Conservation (phyloP, 1,140 invertebrate species). For the Spodoptera frugiperda region DNA sequence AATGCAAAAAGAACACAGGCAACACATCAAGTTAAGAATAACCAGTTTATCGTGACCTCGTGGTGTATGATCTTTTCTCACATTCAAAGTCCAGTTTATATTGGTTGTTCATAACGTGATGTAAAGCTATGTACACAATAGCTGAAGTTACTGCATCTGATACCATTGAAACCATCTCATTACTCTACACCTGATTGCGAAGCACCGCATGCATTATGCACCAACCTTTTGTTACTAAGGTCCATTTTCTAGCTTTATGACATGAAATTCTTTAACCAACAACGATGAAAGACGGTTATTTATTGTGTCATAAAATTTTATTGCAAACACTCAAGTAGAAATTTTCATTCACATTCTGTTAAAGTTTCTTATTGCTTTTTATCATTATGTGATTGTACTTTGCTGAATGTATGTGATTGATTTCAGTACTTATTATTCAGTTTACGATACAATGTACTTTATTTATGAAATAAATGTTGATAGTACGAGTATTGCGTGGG, state of each 20-base stretch:
- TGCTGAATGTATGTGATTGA: background rate
- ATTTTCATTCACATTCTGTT: slow-evolving; percentile 24
- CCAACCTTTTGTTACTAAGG: slow-evolving; percentile 64
- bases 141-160: slow-evolving; percentile 54
- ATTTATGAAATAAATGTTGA: too few species aligned
- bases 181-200: slow-evolving; percentile 69
- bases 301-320: slow-evolving; percentile 45
- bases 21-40: too few species aligned
- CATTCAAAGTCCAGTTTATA: too few species aligned
- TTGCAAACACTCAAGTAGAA: slow-evolving; percentile 9
- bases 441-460: too few species aligned
- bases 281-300: slow-evolving; percentile 38
- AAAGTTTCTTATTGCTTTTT: background rate
- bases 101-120: too few species aligned
- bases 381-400: slow-evolving; percentile 12
- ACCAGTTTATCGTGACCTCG: too few species aligned
- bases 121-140: background rate
- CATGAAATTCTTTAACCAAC: slow-evolving; percentile 39
- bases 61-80: too few species aligned
- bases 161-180: slow-evolving; percentile 67
- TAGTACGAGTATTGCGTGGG: too few species aligned
- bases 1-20: background rate
- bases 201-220: slow-evolving; percentile 74
- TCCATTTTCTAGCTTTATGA: slow-evolving; percentile 57
- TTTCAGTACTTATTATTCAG: too few species aligned